Evolutionary conservation across 35 echinoderm and acorn worm genomes (phyloP), one percentile per base, ranked within the genome.

Genomic region (Holothuria glaberrima): DNA sequence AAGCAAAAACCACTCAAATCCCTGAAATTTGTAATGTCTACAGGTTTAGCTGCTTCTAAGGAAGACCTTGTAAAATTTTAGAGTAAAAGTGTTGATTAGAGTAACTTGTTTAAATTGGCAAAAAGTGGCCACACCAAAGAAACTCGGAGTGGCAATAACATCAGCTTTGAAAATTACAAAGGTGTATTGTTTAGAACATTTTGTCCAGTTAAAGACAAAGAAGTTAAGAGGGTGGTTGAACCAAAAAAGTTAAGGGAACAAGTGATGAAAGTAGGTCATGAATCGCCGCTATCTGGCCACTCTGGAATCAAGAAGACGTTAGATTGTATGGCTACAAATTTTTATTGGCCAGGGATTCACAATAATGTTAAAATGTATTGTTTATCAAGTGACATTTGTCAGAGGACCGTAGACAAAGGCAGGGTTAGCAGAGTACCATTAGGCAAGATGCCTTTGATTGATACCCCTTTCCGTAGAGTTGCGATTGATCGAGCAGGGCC

Each of bases 311-410:
- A 83, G 28, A 50, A 59, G 6, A 83, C 80, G 1, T 12, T 16
- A 41, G 45, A 82, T 5, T 9, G 46, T n/a, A 48, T 52, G 7
- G 26, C 60, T 14, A 64, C 4, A 1, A 64, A 64, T 27, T 64
- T 64, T 27, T 64, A 62, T 7, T 41, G 36, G 36, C 36, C 36
- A 4, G 36, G 36, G 7, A 41, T 41, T 41, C 36, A 4, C 2
- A 41, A 21, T 44, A 33, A 82, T 7, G 78, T 82, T 21, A n/a
- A 48, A 21, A 41, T 64, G 60, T 86, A 5, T 38, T 86, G 82
- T 38, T 21, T 30, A 22, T 60, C 82, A 59, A 64, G 82, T 26
- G 59, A 86, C 12, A 33, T 86, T 86, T 86, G 83, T 66, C 83
- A 86, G 34, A 38, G n/a, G 28, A 86, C 57, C 16, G 59, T 86